These are phyloP conservation scores for Andrena bucephala DNA, from an alignment of 2,888 invertebrate genomes.

Conservation along the genomic window DNA sequence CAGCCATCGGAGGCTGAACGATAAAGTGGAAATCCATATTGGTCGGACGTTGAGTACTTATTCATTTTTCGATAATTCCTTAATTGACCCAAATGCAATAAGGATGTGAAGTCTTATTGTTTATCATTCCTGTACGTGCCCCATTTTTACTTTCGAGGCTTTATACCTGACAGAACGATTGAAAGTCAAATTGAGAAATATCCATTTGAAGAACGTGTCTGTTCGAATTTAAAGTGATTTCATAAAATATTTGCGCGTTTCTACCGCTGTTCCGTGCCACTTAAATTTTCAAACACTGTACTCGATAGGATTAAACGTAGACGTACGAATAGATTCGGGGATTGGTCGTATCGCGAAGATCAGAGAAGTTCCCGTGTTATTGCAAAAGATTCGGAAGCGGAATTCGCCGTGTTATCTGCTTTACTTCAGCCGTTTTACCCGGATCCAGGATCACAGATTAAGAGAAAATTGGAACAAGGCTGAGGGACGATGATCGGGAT, in stretches of 20 bases:
- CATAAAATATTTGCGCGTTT: background rate
- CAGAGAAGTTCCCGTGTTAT: conserved; percentile 16
- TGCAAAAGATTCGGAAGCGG: conserved; percentile 19
- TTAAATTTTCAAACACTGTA: background rate
- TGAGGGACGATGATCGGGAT: conserved; percentile 59
- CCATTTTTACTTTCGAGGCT: background rate
- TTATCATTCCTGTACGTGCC: background rate
- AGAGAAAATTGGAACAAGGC: conserved; percentile 65
- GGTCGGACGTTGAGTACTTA: background rate
- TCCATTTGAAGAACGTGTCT: background rate
- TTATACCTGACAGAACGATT: background rate
- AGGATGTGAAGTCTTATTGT: background rate
- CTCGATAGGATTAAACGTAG: conserved; percentile 8
- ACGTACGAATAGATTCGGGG: background rate
- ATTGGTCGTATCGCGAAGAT: conserved; percentile 27
- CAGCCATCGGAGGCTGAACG: background rate
- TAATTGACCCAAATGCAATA: background rate
- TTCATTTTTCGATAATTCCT: too few relatives aligned
- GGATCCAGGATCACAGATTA: conserved; percentile 62
- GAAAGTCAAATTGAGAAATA: too few relatives aligned
- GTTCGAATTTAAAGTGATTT: background rate
- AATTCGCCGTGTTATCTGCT: conserved; percentile 28
- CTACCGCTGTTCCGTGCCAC: background rate
- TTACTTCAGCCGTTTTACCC: conserved; percentile 23
- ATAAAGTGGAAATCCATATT: background rate